Base-by-base conservation (phyloP, 1,140 invertebrate genomes). In the Trichogramma pretiosum region DNA sequence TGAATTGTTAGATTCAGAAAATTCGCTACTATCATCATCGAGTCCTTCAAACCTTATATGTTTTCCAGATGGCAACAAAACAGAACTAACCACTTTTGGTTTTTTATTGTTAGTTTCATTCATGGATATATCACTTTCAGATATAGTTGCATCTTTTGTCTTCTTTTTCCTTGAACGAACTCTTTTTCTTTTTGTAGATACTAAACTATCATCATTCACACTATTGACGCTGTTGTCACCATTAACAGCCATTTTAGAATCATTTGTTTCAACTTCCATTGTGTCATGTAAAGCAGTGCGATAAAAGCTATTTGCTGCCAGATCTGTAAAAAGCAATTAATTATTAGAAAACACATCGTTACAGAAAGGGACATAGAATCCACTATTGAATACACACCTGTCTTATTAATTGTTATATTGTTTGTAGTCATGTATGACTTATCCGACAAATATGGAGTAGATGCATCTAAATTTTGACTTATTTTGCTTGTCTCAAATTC, bases 31-130 rank as follows among this genome's bases (percentile, higher is more conserved):
- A 24, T 26, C 24, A 7, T 21, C 13, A 24, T 55, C 55, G 11
- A 37, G 5, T 21, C 36, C 45, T 33, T 58, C 46, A 42, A 64
- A 63, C 3, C 59, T 36, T 46, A 63, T 63, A 43, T 63, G 59
- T 24, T 60, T 64, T 7, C 50, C 54, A 23, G 48, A 38, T 9
- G 60, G 35, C 21, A 65, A 32, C 2, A 52, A 16, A 24, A 26
- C 19, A 9, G 53, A 50, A 44, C 61, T 26, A 22, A 56, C 45
- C 10, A 61, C 55, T 14, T 52, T 63, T 19, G 56, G 56, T 34
- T 64, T 63, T 30, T 48, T 46, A 8, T 36, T 21, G 24, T 53
- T 36, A 2, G 37, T 24, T 22, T 37, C 26, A 4, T n/a, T 34
- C 18, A 9, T 1, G 11, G 41, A 38, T 0, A 7, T 35, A 2